Evolutionary conservation across 2,113 vertebrate species (phyloP), one percentile per base, ranked within the genome.

Genomic region (Prunella himalayana): DNA sequence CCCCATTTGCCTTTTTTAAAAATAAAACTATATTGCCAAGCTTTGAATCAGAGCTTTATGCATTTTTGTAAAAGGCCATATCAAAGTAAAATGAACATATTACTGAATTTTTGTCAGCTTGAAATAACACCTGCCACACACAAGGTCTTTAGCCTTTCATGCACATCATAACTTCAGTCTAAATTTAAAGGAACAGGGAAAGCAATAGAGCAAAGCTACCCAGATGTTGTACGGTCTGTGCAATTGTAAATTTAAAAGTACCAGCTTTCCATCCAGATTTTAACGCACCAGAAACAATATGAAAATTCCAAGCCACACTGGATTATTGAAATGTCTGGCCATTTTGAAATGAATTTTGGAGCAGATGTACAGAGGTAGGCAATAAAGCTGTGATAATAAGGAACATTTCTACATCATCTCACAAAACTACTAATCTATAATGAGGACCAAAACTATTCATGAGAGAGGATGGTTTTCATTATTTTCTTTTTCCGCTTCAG

Each of bases 201-300:
- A 98, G 98, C 90, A 94, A 94, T 89, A 97, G 97, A 98, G 98
- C 98, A 98, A 97, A 98, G 94, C 97, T 97, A 95, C 98, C 98
- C 99, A 99, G 99, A 99, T 99, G 99, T 98, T 98, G 96, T 94
- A 97, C 95, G 96, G 99, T 99, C 98, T 99, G 98, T 97, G 97
- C 84, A 95, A 97, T 47, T 97, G 97, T 98, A 98, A 98, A 98
- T 98, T 97, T 98, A 95, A 95, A 97, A 98, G 97, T 92, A 98
- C 97, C 96, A 98, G 97, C 97, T 98, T 98, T 98, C 94, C 95
- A 96, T 91, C 92, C 97, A 98, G 97, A 97, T 97, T 97, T 98
- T 97, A 98, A 97, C 88, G 83, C 95, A 97, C 79, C 95, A 96
- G 97, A 97, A 98, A 97, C 97, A 97, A 97, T 96, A 97, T 97